Evolutionary conservation across 2,113 vertebrate genomes (phyloP), one percentile per base, ranked within the genome.

Genomic region (Etia nguti): DNA sequence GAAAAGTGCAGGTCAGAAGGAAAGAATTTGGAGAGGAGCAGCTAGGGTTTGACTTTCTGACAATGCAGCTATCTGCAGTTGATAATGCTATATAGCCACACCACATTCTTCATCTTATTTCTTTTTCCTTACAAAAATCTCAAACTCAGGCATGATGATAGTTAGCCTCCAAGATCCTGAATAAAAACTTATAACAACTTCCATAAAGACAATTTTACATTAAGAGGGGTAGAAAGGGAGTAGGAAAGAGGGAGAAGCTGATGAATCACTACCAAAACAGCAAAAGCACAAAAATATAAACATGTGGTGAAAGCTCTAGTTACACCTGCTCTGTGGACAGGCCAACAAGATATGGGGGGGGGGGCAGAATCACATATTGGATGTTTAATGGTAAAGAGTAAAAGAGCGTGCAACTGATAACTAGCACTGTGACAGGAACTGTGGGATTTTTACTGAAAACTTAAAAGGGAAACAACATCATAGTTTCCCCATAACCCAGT

Each of bases 271-370:
- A 59, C 50, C 24, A 82, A 87, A 52, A 46, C 77, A 83, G 83
- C 77, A 89, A 85, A 88, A 68, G 86, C 24, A 77, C 46, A 89
- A 86, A 84, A 90, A 83, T 85, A 89, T 79, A 60, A 91, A 90
- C 77, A 91, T 75, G 87, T 90, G 90, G 12, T 86, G 91, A 94
- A 91, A 90, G 79, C 59, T 86, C 24, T 6, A n/a, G 79, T 89
- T 87, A 79, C 90, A 92, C 90, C 90, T 93, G 92, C 34, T 88
- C n/a, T 24, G 36, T 46, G 70, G 31, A 16, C 34, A 34, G 4
- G 3, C n/a, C 15, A 48, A 41, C 5, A 15, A 86, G 59, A 9
- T 5, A 16, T 16, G 43, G 16, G 31, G 5, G 4, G 31, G 5
- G 29, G 22, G n/a, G n/a, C n/a, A n/a, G n/a, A n/a, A 36, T 4